Conservation (phyloP, 35 echinoderm and acorn worm genomes). For the Strongylocentrotus purpuratus region DNA sequence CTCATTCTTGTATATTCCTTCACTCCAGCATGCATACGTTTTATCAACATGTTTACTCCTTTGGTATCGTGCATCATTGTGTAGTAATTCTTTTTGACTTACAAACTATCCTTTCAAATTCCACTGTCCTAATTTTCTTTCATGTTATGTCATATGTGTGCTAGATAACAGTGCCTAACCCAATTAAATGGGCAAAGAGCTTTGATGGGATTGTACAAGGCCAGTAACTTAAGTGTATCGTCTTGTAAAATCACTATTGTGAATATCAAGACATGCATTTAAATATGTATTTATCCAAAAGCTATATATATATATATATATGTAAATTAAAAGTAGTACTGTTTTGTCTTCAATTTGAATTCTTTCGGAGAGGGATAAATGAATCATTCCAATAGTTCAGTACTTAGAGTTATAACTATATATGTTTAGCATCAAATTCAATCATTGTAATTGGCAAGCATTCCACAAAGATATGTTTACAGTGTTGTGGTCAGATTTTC, state of each 20-base stretch:
- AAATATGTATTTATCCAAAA: too few species aligned
- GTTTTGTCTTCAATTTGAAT: neutral
- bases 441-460: neutral
- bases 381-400: neutral
- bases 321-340: neutral
- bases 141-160: neutral
- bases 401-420: neutral
- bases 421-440: neutral
- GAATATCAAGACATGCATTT: too few species aligned
- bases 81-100: neutral
- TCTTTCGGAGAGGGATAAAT: neutral
- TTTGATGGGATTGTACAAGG: neutral
- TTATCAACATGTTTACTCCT: neutral
- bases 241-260: neutral
- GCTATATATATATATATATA: too few species aligned
- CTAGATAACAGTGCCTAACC: neutral
- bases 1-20: neutral
- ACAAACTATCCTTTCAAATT: neutral
- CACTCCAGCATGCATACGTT: neutral
- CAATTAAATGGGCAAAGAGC: neutral
- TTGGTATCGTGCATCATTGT: too few species aligned
- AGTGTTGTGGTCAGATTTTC: too few species aligned
- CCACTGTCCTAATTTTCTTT: neutral
- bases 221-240: neutral
- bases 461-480: neutral